Evolutionary conservation across 1,140 invertebrate species (phyloP), one percentile per base, ranked within the genome.

Genomic region (Oncopodura yosiiana): DNA sequence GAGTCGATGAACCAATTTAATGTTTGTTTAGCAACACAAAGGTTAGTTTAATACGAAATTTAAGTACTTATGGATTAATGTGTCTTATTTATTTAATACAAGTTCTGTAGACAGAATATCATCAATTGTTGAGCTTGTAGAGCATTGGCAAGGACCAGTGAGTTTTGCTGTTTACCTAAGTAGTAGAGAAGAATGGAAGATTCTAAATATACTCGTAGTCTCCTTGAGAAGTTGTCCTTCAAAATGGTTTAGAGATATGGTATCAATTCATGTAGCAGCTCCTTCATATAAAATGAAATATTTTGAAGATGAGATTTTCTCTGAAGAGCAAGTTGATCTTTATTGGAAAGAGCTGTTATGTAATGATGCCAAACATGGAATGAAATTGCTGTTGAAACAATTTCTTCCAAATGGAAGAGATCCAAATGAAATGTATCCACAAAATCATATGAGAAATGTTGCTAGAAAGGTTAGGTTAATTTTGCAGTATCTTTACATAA

Each of bases 361-460:
- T 9, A 14, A 11, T 29, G 9, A 30, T n/a, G 11, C 3, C 9
- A n/a, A 27, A 30, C 14, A 18, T 4, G 16, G 14, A n/a, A 2
- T 29, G 11, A 11, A 3, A 5, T 3, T 30, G 9, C 32, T 9
- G 24, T 16, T 30, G 18, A 18, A 24, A 16, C 3, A 8, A 4
- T 16, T 14, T 16, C 6, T 16, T 29, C 21, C 3, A 12, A 30
- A 14, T 16, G 16, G 12, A 21, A 30, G n/a, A n/a, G n/a, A n/a
- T n/a, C n/a, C n/a, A n/a, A n/a, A n/a, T n/a, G n/a, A n/a, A n/a
- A n/a, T n/a, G 85, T 91, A 90, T 68, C 87, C 87, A 0, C 87
- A 91, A 67, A 92, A 91, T 62, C 83, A 87, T 65, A 70, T 89
- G 69, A 72, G 87, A 19, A 92, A 92, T 69, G 67, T 90, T 12